Base-by-base conservation (phyloP, 2,888 invertebrate species). In the Philereme transversata region DNA sequence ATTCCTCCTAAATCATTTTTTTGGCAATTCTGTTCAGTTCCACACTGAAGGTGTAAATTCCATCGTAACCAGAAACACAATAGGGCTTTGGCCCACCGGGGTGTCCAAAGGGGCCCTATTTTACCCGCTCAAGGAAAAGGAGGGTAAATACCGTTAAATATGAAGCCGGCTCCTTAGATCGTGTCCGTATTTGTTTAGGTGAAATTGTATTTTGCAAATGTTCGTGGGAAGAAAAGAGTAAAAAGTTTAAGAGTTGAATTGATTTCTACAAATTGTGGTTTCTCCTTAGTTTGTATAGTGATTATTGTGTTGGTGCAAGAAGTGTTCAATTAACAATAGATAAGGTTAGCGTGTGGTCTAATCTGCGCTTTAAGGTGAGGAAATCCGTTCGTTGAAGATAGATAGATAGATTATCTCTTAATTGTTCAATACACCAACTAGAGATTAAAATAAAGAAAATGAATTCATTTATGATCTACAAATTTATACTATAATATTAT, bases 161-260 rank as follows among this genome's bases (percentile, higher is more conserved):
- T 82, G 74, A 73, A 78, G 77, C 71, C 74, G 73, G 67, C 68
- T 50, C 10, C 73, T 75, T 71, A 77, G 74, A 82, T 81, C 79
- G 78, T 82, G 82, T 74, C 80, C 72, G 76, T 85, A 76, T 86
- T 87, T 84, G 82, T 86, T 87, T 84, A 83, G 84, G 84, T 82
- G 84, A 84, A 84, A 84, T 77, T 81, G 82, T 81, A 79, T 82
- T 78, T 82, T 78, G 76, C 73, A 70, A 75, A 69, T 74, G 72
- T 69, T 82, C 83, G 88, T 87, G 86, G 86, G 87, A 84, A 84
- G 81, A 78, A 79, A 77, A 74, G 71, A 76, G 77, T 76, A 76
- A 77, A 72, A 67, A 70, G 65, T 74, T 68, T 64, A 69, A 71
- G 65, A 52, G 68, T 74, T 75, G 70, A 76, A 81, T 83, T 81